These are phyloP conservation scores for Thera britannica DNA, from an alignment of 2,888 invertebrate genomes.

Conservation along the genomic window DNA sequence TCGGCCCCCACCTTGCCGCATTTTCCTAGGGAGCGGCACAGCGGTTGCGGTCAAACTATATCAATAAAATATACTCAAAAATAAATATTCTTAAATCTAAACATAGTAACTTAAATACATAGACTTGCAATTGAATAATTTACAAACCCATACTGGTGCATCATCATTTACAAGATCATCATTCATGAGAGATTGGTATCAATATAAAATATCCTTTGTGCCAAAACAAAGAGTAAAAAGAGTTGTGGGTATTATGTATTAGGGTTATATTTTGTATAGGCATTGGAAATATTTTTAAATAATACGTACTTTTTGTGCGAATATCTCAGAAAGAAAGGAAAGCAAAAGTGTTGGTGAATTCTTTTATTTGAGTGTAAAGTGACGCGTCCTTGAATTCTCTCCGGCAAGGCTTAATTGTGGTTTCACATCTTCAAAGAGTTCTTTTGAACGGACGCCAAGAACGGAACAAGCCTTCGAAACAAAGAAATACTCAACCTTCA, in stretches of 20 bases:
- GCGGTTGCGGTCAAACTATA: too few species aligned
- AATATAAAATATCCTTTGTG: constrained; percentile 28
- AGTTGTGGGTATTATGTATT: constrained; percentile 41
- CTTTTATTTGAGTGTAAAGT: constrained; percentile 69
- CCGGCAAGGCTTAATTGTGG: constrained; percentile 81
- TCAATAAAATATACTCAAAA: too few species aligned
- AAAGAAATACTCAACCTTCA: constrained; percentile 67
- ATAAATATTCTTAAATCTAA: too few species aligned
- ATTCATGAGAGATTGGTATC: constrained; percentile 6
- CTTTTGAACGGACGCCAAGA: constrained; percentile 64
- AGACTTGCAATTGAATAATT: too few species aligned
- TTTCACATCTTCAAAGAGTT: constrained; percentile 81
- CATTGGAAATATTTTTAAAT: constrained; percentile 59
- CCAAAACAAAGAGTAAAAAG: constrained; percentile 43
- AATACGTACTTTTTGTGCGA: constrained; percentile 60
- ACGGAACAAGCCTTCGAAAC: constrained; percentile 59
- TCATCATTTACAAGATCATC: not conserved
- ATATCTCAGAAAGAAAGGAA: constrained; percentile 67
- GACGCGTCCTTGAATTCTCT: constrained; percentile 78
- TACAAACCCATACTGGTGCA: too few species aligned
- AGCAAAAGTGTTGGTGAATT: constrained; percentile 73
- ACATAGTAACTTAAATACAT: too few species aligned
- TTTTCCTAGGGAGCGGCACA: too few species aligned
- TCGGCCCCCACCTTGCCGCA: too few species aligned
- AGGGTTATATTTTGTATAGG: constrained; percentile 56